Evolutionary conservation across 2,888 invertebrate species (phyloP), one percentile per base, ranked within the genome.

Genomic region (Sussaba pulchella): DNA sequence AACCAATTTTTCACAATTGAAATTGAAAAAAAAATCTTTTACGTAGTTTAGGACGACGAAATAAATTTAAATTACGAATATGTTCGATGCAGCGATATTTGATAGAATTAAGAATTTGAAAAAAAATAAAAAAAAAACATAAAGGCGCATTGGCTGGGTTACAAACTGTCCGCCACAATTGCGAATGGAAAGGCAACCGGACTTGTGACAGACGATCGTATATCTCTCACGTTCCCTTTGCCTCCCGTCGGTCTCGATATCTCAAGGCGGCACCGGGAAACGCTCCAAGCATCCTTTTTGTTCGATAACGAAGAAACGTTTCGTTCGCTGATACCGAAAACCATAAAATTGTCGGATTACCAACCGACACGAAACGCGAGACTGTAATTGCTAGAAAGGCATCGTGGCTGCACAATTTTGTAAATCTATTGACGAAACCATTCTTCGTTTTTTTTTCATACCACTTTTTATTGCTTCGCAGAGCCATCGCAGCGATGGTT

Each of bases 141-240:
- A 47, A 50, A 50, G 24, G 24, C 24, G 41, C 43, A 41, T 63
- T 63, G 24, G 41, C 12, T 19, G n/a, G n/a, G 63, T 24, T 43
- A 24, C 43, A 63, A 24, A 63, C 66, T 31, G 31, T 36, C 36
- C 31, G 50, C 66, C 17, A 12, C 31, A 36, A 19, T 26, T 36
- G 31, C 47, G 66, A 50, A 66, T 66, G 47, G 66, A 66, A 66
- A 66, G 66, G 47, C 64, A 66, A 66, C 64, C 64, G 50, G 50
- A 66, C 67, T 14, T 39, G 36, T 36, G 50, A 17, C 12, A 24
- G 52, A 67, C 50, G 50, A 36, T 66, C 50, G 47, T 36, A 50
- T n/a, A n/a, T n/a, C n/a, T 66, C 50, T 21, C 36, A 9, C 24
- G 14, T n/a, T n/a, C 39, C 21, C 14, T 4, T 52, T 52, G 21